Conservation (phyloP, 1,140 invertebrate genomes). For the Colletes gigas region DNA sequence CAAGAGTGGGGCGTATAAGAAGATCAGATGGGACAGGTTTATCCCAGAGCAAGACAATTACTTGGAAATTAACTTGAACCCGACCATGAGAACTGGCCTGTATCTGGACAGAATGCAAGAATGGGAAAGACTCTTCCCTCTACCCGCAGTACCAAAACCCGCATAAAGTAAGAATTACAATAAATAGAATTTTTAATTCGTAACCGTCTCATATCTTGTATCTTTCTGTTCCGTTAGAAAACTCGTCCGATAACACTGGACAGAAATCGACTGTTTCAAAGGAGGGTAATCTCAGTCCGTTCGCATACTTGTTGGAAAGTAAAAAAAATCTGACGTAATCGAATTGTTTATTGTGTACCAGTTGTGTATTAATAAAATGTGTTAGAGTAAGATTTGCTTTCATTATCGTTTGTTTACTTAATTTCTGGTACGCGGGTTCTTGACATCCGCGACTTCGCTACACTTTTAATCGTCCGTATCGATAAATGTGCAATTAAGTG, state of each 20-base stretch:
- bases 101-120: constrained; percentile 81
- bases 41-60: constrained; percentile 80
- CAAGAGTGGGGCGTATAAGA: neutral
- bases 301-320: no score
- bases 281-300: no score
- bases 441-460: neutral
- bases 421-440: neutral
- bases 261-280: neutral
- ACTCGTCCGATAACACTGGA: neutral
- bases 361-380: neutral
- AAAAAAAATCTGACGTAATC: no score
- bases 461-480: neutral
- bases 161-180: neutral
- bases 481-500: neutral
- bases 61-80: constrained; percentile 80
- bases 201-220: no score
- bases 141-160: neutral
- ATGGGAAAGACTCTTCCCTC: constrained; percentile 83
- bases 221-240: neutral
- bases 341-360: no score
- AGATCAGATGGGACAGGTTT: constrained; percentile 82
- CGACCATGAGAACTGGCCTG: constrained; percentile 79
- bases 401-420: neutral
- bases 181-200: neutral
- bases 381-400: no score